Evolutionary conservation across 2,888 invertebrate genomes (phyloP).

Genomic region (Palloptera scutellata): DNA sequence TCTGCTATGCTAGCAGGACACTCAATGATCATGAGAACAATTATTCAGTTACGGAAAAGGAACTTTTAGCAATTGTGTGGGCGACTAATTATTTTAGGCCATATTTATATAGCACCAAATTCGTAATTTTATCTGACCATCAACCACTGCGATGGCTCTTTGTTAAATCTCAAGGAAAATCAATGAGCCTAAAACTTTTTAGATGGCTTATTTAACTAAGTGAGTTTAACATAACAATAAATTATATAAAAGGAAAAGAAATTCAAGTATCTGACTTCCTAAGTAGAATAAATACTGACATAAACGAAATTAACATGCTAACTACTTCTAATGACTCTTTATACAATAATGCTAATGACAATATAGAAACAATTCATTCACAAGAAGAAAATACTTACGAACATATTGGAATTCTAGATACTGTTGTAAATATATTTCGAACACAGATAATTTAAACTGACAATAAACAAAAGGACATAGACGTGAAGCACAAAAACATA

Average conservation of each 20-base stretch:
- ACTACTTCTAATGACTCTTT: too few relatives aligned
- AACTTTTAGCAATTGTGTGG: conserved; percentile 36
- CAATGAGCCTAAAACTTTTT: conserved; percentile 2
- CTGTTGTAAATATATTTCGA: conserved; percentile 2
- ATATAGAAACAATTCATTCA: conserved; percentile 1
- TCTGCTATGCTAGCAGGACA: conserved; percentile 37
- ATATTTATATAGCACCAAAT: conserved; percentile 32
- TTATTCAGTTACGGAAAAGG: conserved; percentile 38
- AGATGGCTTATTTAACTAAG: conserved; percentile 16
- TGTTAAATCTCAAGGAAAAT: conserved; percentile 10
- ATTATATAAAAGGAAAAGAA: conserved; percentile 22
- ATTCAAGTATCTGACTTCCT: conserved; percentile 19
- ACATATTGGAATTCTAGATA: conserved; percentile 7
- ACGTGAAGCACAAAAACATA: not conserved
- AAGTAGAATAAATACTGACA: conserved; percentile 21
- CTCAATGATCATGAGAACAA: conserved; percentile 38
- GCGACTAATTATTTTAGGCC: conserved; percentile 32
- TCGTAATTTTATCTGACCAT: conserved; percentile 37
- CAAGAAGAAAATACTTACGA: conserved; percentile 3
- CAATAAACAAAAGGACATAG: too few relatives aligned
- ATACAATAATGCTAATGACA: too few relatives aligned
- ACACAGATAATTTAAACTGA: conserved; percentile 10
- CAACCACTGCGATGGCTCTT: conserved; percentile 26
- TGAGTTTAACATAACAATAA: not conserved
- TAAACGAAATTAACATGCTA: conserved; percentile 9